phyloP scores from a whole-genome alignment of 2,113 vertebrate genomes.

The Charadrius vociferus region DNA sequence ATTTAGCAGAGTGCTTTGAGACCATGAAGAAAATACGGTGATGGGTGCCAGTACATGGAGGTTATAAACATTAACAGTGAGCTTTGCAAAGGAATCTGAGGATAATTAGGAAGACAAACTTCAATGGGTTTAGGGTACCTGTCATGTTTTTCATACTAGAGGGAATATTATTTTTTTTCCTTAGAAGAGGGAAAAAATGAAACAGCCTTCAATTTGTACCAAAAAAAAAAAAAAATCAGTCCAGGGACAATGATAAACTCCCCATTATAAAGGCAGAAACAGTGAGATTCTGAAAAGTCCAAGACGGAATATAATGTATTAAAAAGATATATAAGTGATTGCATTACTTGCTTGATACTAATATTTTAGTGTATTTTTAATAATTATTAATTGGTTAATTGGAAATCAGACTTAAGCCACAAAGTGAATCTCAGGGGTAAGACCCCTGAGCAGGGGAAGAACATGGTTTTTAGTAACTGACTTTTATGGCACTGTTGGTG shows the following conservation, averaged over 20 bases:
- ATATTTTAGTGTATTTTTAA: background rate
- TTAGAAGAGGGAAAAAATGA: background rate
- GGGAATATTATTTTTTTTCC: background rate
- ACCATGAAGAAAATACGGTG: background rate
- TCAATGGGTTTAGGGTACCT: background rate
- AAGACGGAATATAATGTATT: background rate
- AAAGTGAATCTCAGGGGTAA: background rate
- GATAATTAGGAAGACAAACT: background rate
- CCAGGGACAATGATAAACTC: background rate
- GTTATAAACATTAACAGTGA: background rate
- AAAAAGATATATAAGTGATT: background rate
- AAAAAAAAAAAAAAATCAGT: background rate
- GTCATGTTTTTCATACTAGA: background rate
- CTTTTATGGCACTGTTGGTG: background rate
- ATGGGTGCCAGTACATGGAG: background rate
- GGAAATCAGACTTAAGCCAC: background rate
- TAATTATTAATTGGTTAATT: background rate
- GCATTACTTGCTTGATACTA: background rate
- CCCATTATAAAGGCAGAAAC: background rate
- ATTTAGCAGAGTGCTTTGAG: background rate
- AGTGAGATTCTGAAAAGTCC: background rate
- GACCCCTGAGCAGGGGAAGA: background rate
- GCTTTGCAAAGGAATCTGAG: background rate
- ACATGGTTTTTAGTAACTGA: background rate
- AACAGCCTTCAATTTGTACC: background rate